Base-by-base conservation (phyloP, 2,113 vertebrate genomes). In the Sisor rabdophorus region DNA sequence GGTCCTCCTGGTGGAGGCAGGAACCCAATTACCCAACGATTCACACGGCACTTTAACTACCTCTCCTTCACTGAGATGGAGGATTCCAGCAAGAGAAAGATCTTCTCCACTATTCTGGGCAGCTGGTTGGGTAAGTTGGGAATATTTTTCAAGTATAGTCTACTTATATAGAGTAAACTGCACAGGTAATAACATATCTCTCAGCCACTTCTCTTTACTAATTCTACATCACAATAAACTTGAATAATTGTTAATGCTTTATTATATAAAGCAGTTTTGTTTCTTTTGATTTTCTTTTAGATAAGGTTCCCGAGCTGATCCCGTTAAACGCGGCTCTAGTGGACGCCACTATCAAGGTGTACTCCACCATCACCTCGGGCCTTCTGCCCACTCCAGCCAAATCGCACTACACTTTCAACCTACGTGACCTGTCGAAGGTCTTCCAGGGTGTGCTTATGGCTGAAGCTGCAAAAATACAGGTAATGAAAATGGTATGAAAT, bases 381-480 rank as follows among this genome's bases (percentile, higher is more conserved):
- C 89, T 98, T 74, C 91, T 98, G 75, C 97, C 97, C 54, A 96
- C 95, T 13, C 95, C 96, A 52, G 88, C 94, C 48, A 97, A 96
- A 85, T 95, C 93, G 0, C 96, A 96, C 86, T 98, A 97, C 76
- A 95, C 94, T 24, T 98, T 98, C 88, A 98, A 96, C 86, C 88
- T 98, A 73, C 91, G 95, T 76, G 95, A 98, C 86, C 91, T 98
- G 63, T 96, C 96, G 80, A 96, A 95, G 78, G 95, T 98, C 85
- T 98, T 98, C 89, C 95, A 98, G 84, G 96, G 95, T 48, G 92
- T 98, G 74, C 93, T 96, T 52, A 95, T 97, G 95, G 94, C 93
- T 4, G 89, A 98, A 26, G 87, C 92, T 1, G 65, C 74, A 80
- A 93, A 88, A 68, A 88, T 93, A 0, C 76, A 92, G 93, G 95